Conservation (phyloP, 64 coral and sea anemone genomes). For the Pocillopora damicornis region DNA sequence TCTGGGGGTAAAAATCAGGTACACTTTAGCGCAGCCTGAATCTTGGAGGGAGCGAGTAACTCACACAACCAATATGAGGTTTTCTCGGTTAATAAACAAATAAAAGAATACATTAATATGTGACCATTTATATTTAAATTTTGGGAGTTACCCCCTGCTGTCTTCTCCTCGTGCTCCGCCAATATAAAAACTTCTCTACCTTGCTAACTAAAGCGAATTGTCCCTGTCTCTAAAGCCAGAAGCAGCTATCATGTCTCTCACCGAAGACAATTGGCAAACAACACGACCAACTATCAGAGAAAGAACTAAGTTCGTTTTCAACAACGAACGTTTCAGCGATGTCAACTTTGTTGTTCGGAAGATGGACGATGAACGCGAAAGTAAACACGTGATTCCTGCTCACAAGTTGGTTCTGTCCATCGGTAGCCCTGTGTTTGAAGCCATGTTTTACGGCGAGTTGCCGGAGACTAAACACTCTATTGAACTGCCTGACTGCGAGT, state of each 20-base stretch:
- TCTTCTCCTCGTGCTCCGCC: no score
- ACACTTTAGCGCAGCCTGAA: no score
- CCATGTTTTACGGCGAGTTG: background rate
- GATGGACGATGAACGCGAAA: background rate
- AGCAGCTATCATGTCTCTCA: no score
- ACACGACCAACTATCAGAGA: background rate
- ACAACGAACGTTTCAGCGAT: background rate
- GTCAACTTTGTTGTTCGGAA: background rate
- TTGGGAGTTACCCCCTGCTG: background rate
- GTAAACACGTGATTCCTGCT: background rate
- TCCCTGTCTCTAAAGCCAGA: no score
- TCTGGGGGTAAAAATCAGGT: no score
- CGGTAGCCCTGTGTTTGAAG: background rate
- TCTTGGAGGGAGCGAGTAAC: no score
- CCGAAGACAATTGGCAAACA: background rate
- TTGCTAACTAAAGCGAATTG: no score
- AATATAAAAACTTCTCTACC: no score
- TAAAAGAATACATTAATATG: no score
- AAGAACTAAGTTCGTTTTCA: background rate
- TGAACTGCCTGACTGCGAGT: constrained; percentile 1
- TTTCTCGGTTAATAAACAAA: no score
- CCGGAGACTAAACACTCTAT: background rate
- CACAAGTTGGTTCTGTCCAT: background rate
- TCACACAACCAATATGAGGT: background rate
- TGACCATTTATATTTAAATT: background rate